Evolutionary conservation across 2,797 vertebrate species (phyloP).

Genomic region (Leptatherina wallacei): DNA sequence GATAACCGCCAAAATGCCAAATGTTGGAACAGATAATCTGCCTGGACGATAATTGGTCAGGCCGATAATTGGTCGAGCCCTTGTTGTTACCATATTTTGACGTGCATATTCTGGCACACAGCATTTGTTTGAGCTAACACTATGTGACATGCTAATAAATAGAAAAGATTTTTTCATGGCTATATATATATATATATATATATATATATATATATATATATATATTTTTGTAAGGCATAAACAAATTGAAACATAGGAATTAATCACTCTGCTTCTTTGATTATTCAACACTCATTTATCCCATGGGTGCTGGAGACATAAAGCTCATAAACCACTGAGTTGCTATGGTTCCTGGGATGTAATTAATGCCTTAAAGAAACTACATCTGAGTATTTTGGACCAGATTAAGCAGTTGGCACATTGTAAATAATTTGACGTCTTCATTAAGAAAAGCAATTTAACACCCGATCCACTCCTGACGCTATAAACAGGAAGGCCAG

Average conservation of each 20-base stretch:
- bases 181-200: too few relatives aligned
- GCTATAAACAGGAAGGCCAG: constrained; percentile 55
- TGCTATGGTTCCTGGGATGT: background rate
- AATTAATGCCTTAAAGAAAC: constrained; percentile 16
- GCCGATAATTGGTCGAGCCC: too few relatives aligned
- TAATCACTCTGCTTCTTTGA: constrained; percentile 30
- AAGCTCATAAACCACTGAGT: constrained; percentile 13
- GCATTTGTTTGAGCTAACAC: background rate
- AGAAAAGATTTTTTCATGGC: too few relatives aligned
- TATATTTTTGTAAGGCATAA: constrained; percentile 18
- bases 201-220: too few relatives aligned
- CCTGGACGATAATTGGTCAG: too few relatives aligned
- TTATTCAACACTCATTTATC: constrained; percentile 48
- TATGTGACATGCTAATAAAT: background rate
- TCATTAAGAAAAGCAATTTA: constrained; percentile 45
- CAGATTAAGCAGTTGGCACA: constrained; percentile 44
- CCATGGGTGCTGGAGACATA: constrained; percentile 4
- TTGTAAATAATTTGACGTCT: constrained; percentile 56
- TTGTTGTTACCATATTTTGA: too few relatives aligned
- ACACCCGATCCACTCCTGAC: constrained; percentile 27
- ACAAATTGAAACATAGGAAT: constrained; percentile 40
- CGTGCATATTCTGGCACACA: background rate
- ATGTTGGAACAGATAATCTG: too few relatives aligned
- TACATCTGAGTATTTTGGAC: background rate
- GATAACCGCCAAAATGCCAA: too few relatives aligned